phyloP scores from a whole-genome alignment of 2,797 vertebrate species.

The Sparidentex hasta region DNA sequence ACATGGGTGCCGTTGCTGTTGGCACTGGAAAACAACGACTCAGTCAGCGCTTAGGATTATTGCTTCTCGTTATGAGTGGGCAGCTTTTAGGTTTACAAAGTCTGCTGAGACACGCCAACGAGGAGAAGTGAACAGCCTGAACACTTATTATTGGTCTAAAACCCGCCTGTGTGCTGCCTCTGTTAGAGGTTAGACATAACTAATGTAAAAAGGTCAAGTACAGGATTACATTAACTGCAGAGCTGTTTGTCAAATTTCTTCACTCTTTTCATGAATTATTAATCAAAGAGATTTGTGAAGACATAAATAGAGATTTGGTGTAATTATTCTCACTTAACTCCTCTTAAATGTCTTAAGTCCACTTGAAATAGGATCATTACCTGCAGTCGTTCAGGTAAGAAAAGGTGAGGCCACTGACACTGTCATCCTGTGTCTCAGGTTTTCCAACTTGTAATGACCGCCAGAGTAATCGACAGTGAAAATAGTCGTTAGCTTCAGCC shows the following conservation, averaged over 20 bases:
- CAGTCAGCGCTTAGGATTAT: constrained; percentile 7
- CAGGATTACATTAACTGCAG: neutral
- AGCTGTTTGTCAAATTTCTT: constrained; percentile 1
- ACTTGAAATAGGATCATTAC: constrained; percentile 59
- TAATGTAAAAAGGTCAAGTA: constrained; percentile 13
- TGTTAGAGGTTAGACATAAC: neutral
- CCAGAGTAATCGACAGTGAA: constrained; percentile 49
- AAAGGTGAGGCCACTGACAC: constrained; percentile 16
- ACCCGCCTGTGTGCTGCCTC: neutral
- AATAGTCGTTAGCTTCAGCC: constrained; percentile 39
- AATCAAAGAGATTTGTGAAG: too few relatives aligned
- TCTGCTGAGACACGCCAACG: neutral
- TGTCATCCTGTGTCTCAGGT: neutral
- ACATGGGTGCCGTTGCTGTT: neutral
- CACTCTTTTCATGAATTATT: constrained; percentile 13
- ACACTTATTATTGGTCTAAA: neutral
- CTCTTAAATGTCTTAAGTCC: constrained; percentile 47
- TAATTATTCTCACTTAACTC: constrained; percentile 60
- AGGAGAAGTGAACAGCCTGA: neutral
- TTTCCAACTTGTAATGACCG: constrained; percentile 35
- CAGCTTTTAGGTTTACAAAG: constrained; percentile 8
- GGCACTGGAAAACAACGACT: constrained; percentile 15
- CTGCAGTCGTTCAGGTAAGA: constrained; percentile 14
- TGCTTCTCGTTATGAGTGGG: constrained; percentile 11
- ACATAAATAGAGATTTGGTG: too few relatives aligned